These are phyloP conservation scores for Excalfactoria chinensis DNA, from an alignment of 2,113 vertebrate genomes.

Conservation along the genomic window DNA sequence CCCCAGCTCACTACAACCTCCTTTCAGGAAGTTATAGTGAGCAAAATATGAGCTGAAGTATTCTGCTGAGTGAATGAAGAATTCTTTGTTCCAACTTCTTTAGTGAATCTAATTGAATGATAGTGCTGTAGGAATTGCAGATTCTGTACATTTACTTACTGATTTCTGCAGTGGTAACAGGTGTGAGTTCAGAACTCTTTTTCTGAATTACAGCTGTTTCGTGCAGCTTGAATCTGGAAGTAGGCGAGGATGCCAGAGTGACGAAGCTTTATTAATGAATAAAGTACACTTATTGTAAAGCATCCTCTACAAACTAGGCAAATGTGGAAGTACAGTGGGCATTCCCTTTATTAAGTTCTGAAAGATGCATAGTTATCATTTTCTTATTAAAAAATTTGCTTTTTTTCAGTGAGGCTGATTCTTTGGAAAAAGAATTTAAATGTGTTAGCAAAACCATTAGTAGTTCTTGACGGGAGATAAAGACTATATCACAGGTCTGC, in stretches of 20 bases:
- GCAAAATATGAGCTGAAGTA: too few species aligned
- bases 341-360: background rate
- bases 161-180: background rate
- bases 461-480: background rate
- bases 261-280: background rate
- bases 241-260: background rate
- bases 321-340: background rate
- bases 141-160: background rate
- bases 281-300: background rate
- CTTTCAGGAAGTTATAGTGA: too few species aligned
- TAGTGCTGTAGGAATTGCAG: background rate
- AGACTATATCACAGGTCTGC: background rate
- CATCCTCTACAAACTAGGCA: background rate
- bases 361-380: background rate
- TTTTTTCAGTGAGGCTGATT: background rate
- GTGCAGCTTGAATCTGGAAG: background rate
- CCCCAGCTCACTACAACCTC: too few species aligned
- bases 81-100: background rate
- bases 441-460: background rate
- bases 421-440: background rate
- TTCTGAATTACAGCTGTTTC: background rate
- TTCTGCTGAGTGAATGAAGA: background rate
- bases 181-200: background rate
- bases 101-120: slow-evolving; percentile 9
- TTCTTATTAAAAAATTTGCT: background rate